Evolutionary conservation across 2,888 invertebrate species (phyloP).

Genomic region (Entomobrya multifasciata): DNA sequence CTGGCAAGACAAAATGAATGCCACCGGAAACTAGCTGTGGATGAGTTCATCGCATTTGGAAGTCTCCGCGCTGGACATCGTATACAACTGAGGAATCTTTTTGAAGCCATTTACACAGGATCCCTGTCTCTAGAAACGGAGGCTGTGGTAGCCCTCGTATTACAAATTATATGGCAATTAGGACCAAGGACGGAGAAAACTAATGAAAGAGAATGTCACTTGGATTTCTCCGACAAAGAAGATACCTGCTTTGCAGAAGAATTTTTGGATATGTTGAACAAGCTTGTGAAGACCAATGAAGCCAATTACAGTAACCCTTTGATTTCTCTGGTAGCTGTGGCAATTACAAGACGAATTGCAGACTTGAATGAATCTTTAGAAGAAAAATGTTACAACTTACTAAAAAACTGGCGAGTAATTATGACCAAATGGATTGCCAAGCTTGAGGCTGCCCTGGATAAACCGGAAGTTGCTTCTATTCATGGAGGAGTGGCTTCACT

Average conservation of each 20-base stretch:
- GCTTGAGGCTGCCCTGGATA: slow-evolving; percentile 55
- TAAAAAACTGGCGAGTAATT: neutral
- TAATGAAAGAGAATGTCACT: neutral
- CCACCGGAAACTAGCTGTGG: neutral
- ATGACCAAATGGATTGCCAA: slow-evolving; percentile 71
- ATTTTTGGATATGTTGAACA: neutral
- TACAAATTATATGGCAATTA: slow-evolving; percentile 25
- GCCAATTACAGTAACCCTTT: slow-evolving; percentile 13
- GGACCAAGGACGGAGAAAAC: neutral
- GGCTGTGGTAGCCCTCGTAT: slow-evolving; percentile 53
- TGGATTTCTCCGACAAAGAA: neutral
- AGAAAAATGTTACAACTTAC: neutral
- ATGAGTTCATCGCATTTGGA: slow-evolving; percentile 53
- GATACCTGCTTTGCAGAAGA: neutral
- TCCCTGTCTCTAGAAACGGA: slow-evolving; percentile 23
- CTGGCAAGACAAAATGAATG: slow-evolving; percentile 4
- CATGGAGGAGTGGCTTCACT: too few species aligned
- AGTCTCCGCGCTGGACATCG: slow-evolving; percentile 48
- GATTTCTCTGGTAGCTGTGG: neutral
- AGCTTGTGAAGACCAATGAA: neutral
- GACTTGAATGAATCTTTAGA: neutral
- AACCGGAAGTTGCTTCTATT: too few species aligned
- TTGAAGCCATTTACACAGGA: neutral
- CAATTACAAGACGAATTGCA: slow-evolving; percentile 22
- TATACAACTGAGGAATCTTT: slow-evolving; percentile 58